Evolutionary conservation across 2,113 vertebrate species (phyloP).

Genomic region (Phoxinus phoxinus): DNA sequence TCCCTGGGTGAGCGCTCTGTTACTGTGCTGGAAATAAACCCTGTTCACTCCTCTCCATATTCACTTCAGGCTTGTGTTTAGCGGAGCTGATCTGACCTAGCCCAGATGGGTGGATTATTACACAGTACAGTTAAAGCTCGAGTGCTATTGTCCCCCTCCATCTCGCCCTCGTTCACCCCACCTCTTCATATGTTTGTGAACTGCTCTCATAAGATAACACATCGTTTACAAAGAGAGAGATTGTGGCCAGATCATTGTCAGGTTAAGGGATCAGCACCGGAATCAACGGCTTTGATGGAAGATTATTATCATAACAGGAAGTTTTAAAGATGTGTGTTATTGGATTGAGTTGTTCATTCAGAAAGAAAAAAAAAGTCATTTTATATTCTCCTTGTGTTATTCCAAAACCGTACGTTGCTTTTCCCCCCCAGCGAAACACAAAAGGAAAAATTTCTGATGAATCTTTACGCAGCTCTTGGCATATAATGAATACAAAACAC

Average conservation of each 20-base stretch:
- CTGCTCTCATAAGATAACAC: constrained; percentile 63
- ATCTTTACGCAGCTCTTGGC: not conserved
- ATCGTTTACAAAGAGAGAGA: constrained; percentile 61
- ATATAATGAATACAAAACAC: not conserved
- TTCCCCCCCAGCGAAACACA: not conserved
- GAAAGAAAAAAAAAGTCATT: not conserved
- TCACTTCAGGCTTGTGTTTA: constrained; percentile 19
- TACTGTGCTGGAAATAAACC: constrained; percentile 22
- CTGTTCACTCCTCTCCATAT: constrained; percentile 17
- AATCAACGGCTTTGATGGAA: constrained; percentile 6
- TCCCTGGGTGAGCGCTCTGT: not conserved
- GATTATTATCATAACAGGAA: constrained; percentile 24
- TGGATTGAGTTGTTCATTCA: not conserved
- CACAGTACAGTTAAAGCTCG: constrained; percentile 15
- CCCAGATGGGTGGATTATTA: constrained; percentile 18
- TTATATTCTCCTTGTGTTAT: not conserved
- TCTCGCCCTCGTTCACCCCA: not conserved
- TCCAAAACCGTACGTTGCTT: not conserved
- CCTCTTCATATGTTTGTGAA: constrained; percentile 26
- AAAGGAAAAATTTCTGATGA: not conserved
- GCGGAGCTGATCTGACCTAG: not conserved
- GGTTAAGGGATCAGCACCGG: constrained; percentile 32
- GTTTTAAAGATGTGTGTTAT: not conserved
- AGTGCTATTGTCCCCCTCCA: constrained; percentile 6
- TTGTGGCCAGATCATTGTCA: constrained; percentile 45